phyloP scores from a whole-genome alignment of 2,888 invertebrate genomes.

The Orthonychiurus folsomi region DNA sequence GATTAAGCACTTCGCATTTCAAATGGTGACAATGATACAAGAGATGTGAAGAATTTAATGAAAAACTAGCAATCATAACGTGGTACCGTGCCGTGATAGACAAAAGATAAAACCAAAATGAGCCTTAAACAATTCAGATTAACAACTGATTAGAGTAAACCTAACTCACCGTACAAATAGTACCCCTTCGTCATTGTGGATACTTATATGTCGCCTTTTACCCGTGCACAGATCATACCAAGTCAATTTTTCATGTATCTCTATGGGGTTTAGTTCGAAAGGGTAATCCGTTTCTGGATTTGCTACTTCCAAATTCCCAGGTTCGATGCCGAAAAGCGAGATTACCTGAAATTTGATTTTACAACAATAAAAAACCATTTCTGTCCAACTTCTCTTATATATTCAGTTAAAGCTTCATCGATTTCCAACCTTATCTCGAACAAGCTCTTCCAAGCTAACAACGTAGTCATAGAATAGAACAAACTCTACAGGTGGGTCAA shows the following conservation, averaged over 20 bases:
- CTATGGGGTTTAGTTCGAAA: constrained; percentile 4
- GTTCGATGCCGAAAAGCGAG: background rate
- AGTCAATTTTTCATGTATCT: constrained; percentile 1
- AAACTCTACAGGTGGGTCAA: constrained; percentile 4
- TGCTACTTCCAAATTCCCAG: constrained; percentile 6
- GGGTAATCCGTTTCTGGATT: constrained; percentile 8
- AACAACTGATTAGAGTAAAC: no score
- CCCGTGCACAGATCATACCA: background rate
- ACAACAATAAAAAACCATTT: background rate
- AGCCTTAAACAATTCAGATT: no score
- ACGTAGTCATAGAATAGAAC: constrained; percentile 1
- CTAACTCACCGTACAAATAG: constrained; percentile 8
- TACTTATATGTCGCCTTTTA: background rate
- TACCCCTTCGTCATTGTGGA: constrained; percentile 7
- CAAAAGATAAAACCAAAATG: no score
- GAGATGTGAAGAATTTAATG: no score
- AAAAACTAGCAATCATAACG: no score
- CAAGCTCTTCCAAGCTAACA: background rate
- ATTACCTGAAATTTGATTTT: background rate
- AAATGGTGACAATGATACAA: no score
- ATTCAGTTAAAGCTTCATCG: background rate
- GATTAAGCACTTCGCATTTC: no score
- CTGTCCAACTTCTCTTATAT: no score
- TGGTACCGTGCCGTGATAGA: no score
- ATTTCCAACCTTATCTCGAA: background rate